Conservation (phyloP, 2,113 vertebrate species). For the Poecile atricapillus region DNA sequence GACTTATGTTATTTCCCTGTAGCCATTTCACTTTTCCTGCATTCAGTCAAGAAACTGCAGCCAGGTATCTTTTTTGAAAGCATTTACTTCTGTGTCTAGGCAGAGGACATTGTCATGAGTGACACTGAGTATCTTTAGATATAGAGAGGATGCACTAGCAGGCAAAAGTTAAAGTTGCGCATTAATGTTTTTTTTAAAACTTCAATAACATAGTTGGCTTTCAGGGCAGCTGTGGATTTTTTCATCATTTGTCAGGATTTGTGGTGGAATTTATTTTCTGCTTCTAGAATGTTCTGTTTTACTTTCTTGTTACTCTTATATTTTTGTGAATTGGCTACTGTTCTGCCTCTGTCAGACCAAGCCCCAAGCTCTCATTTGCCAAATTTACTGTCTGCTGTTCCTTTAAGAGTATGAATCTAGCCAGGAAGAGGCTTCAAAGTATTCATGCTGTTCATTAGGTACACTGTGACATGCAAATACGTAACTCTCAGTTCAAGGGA, state of each 20-base stretch:
- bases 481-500: not conserved
- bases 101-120: not conserved
- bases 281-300: not conserved
- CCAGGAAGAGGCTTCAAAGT: not conserved
- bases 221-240: not conserved
- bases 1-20: not conserved
- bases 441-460: not conserved
- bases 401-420: not conserved
- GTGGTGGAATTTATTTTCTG: not conserved
- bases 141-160: not conserved
- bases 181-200: not conserved
- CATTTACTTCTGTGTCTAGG: not conserved
- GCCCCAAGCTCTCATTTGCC: not conserved
- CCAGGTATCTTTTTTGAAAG: not conserved
- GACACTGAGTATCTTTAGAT: not conserved
- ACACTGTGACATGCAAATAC: not conserved
- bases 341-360: not conserved
- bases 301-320: not conserved
- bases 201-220: not conserved
- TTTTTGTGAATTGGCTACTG: not conserved
- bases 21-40: not conserved
- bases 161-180: not conserved
- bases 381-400: not conserved
- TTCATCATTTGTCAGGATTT: not conserved
- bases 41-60: not conserved